phyloP scores from a whole-genome alignment of 2,113 vertebrate genomes.

The Pandion haliaetus region DNA sequence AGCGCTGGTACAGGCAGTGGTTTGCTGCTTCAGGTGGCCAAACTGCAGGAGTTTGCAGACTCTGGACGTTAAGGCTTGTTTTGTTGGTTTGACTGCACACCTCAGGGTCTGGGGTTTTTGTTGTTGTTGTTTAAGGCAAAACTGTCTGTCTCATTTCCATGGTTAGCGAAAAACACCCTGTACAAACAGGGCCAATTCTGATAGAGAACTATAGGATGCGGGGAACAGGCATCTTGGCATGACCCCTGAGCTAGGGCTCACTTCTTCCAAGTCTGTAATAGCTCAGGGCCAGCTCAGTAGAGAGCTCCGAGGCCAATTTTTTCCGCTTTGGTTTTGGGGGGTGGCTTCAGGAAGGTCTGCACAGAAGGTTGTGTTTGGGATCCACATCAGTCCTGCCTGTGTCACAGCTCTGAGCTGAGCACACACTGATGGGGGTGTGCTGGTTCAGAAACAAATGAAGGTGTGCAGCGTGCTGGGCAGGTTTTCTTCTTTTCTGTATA shows the following conservation, averaged over 20 bases:
- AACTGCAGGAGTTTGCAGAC: not conserved
- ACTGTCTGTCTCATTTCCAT: not conserved
- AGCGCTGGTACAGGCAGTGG: not conserved
- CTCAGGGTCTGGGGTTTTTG: fast-evolving
- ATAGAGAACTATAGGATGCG: fast-evolving
- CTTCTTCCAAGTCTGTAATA: not conserved
- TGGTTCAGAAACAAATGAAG: not conserved
- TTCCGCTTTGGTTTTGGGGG: not conserved
- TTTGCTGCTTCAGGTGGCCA: not conserved
- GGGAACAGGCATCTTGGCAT: fast-evolving
- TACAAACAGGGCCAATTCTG: not conserved
- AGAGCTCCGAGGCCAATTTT: fast-evolving
- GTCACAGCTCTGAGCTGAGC: not conserved
- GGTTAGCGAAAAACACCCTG: not conserved
- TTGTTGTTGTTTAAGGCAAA: not conserved
- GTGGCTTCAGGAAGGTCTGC: not conserved
- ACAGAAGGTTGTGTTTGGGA: not conserved
- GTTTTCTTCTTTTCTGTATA: not conserved
- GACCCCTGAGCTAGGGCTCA: fast-evolving
- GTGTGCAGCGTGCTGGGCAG: not conserved
- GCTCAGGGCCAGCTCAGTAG: not conserved
- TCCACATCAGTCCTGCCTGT: not conserved
- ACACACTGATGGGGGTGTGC: no score
- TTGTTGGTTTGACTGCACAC: not conserved
- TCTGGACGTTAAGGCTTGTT: not conserved